Evolutionary conservation across 2,113 vertebrate species (phyloP), one percentile per base, ranked within the genome.

Genomic region (Menura novaehollandiae): DNA sequence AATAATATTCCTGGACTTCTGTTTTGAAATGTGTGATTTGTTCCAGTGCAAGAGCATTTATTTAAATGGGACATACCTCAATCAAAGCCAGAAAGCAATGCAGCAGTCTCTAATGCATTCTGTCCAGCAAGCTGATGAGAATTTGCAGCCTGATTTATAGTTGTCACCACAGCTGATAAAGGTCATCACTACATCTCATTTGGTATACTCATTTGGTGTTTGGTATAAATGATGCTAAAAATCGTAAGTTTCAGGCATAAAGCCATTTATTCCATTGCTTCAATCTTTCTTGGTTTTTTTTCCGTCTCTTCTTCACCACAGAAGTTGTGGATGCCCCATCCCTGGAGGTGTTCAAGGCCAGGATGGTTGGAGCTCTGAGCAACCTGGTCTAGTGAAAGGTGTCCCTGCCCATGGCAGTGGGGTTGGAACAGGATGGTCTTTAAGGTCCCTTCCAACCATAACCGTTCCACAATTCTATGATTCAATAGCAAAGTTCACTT

Each of bases 131-230:
- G 87, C 78, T 92, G 95, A 97, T 73, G 96, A 93, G 96, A 91
- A 93, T 93, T 96, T 97, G 95, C 94, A 89, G 91, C 53, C 87
- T 97, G 96, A 97, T 98, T 98, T 97, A 97, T 96, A 96, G 96
- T 96, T 97, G 96, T 92, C 91, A 90, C 94, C 66, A 60, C 82
- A 92, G 95, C 91, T 97, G 97, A 98, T 98, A 98, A 98, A 98
- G 96, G 97, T 96, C 93, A 97, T 75, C 39, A 19, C 88, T 96
- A 94, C 88, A 85, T 97, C 95, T 98, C 96, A 97, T 97, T 97
- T 96, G 95, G 95, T 92, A 96, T 68, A 85, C n/a, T n/a, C n/a
- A n/a, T n/a, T n/a, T 63, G 49, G 21, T 81, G 58, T 69, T 79
- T n/a, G 33, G 75, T 76, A 85, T 41, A 92, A 97, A 93, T 52